phyloP scores from a whole-genome alignment of 1,140 invertebrate genomes.

The Heliothis virescens region DNA sequence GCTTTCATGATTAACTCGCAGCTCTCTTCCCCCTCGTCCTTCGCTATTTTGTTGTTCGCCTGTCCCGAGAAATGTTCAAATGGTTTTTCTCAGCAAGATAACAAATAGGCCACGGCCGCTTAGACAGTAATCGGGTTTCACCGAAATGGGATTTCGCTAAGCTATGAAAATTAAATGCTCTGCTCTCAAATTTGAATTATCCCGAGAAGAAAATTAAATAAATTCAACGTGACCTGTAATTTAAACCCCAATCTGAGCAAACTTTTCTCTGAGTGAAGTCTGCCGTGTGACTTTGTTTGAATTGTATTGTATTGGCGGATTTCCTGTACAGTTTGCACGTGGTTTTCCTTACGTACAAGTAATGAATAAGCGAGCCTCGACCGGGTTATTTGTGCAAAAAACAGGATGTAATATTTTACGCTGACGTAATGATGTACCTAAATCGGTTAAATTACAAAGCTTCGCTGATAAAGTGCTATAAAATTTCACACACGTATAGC shows the following conservation, averaged over 20 bases:
- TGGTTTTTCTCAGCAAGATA: conserved; percentile 69
- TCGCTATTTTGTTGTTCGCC: conserved; percentile 56
- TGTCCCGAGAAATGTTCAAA: conserved; percentile 58
- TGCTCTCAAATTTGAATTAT: conserved; percentile 64
- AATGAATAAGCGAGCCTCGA: neutral
- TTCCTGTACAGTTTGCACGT: neutral
- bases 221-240: conserved; percentile 59
- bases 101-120: conserved; percentile 70
- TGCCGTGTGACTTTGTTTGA: conserved; percentile 30
- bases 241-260: conserved; percentile 58
- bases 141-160: conserved; percentile 66
- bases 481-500: conserved; percentile 40
- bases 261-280: conserved; percentile 54
- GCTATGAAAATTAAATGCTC: conserved; percentile 71
- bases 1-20: conserved; percentile 76
- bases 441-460: conserved; percentile 11
- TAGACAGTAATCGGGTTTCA: conserved; percentile 68
- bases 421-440: neutral
- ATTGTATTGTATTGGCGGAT: conserved; percentile 48
- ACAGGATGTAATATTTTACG: conserved; percentile 16
- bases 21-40: conserved; percentile 67
- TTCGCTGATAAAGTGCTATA: conserved; percentile 25
- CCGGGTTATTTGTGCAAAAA: conserved; percentile 18
- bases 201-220: conserved; percentile 67
- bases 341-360: neutral